Percentiles rank a stretch among this genome's conserved stretches.
phyloP scores from a whole-genome alignment of 2,113 vertebrate species.

The Xenotilapia leptura region DNA sequence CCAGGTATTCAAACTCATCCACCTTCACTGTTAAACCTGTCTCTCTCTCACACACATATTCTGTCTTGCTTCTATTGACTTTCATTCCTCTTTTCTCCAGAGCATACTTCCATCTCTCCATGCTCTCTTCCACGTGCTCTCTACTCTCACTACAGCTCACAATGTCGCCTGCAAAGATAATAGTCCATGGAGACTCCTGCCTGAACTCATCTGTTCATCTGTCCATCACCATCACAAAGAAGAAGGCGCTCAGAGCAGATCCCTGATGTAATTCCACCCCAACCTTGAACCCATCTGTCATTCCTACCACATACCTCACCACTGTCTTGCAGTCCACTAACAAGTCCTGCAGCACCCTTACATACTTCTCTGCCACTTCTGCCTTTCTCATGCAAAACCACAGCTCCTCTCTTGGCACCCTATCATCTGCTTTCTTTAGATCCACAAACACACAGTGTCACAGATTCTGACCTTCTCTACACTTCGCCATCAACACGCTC shows the following conservation, averaged over 20 bases:
- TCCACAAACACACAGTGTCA: neutral
- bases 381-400: neutral
- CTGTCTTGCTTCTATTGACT: neutral
- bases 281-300: neutral
- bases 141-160: neutral
- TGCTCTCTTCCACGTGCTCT: neutral
- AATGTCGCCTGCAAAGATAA: neutral
- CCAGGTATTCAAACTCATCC: neutral
- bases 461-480: neutral
- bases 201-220: neutral
- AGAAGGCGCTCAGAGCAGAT: neutral
- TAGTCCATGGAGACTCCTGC: neutral
- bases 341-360: neutral
- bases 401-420: neutral
- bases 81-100: neutral
- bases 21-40: neutral
- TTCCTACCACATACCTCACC: neutral
- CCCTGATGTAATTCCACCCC: neutral
- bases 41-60: neutral
- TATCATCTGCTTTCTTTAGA: neutral
- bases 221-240: neutral
- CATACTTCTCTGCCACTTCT: neutral
- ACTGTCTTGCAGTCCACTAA: neutral
- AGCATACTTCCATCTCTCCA: neutral
- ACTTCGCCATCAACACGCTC: neutral